These are phyloP conservation scores for Paragorgia papillata DNA, from an alignment of 92 coral and sea anemone species.

Conservation along the genomic window DNA sequence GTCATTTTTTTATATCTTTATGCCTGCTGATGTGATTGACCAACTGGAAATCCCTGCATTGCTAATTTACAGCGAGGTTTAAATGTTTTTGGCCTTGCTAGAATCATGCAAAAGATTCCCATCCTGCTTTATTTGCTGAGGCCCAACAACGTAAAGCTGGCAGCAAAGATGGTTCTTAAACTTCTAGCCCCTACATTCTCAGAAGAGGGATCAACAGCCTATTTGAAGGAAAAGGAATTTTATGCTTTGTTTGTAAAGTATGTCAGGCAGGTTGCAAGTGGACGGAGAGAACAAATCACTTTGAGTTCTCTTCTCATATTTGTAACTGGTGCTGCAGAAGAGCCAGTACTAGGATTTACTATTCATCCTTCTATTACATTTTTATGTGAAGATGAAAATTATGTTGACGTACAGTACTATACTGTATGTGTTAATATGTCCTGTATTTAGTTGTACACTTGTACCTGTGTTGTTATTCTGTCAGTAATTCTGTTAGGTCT, in stretches of 20 bases:
- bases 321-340: constrained; percentile 69
- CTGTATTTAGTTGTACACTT: neutral
- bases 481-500: too few species aligned
- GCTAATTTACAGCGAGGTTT: constrained; percentile 54
- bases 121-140: constrained; percentile 60
- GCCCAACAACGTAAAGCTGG: constrained; percentile 42
- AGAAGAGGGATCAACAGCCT: constrained; percentile 61
- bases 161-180: constrained; percentile 53
- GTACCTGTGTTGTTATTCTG: too few species aligned
- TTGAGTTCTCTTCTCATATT: constrained; percentile 54
- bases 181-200: constrained; percentile 56
- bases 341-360: constrained; percentile 68
- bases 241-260: constrained; percentile 68
- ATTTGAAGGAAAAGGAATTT: constrained; percentile 52
- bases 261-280: constrained; percentile 68
- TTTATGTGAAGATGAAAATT: neutral
- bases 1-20: too few species aligned
- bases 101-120: constrained; percentile 41
- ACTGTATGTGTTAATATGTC: neutral
- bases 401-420: neutral
- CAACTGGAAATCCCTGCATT: constrained; percentile 46
- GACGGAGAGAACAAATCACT: constrained; percentile 54
- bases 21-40: constrained; percentile 54
- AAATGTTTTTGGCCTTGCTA: constrained; percentile 55
- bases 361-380: constrained; percentile 55